Evolutionary conservation across 35 echinoderm and acorn worm species (phyloP).

Genomic region (Patiria miniata): DNA sequence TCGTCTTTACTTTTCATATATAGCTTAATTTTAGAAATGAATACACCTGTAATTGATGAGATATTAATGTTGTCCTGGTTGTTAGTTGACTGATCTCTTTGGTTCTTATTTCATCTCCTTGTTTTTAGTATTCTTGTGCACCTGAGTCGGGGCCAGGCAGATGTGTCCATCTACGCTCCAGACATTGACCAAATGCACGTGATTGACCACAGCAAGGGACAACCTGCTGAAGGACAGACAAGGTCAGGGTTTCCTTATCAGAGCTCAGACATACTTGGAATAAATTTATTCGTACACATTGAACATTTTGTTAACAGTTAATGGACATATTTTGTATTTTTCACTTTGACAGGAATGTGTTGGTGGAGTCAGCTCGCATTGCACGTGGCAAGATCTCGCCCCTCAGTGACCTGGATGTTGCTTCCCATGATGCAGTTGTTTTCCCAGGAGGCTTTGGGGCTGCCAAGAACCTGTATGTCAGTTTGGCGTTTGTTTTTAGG

Average conservation of each 20-base stretch:
- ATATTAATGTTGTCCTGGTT: too few species aligned
- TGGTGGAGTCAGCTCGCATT: conserved; percentile 90
- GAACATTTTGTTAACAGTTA: too few species aligned
- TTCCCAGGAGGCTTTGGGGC: conserved; percentile 98
- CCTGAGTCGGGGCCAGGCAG: conserved; percentile 76
- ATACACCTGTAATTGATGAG: too few species aligned
- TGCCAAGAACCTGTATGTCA: conserved; percentile 89
- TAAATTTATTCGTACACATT: too few species aligned
- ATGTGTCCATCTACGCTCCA: conserved; percentile 90
- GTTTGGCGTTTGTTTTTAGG: not conserved
- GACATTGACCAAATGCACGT: conserved; percentile 96
- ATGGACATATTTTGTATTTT: too few species aligned
- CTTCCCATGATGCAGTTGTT: conserved; percentile 80
- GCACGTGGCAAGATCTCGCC: conserved; percentile 79
- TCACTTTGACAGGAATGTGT: conserved; percentile 72
- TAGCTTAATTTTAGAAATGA: too few species aligned
- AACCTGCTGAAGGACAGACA: conserved; percentile 74
- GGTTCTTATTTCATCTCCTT: conserved; percentile 1
- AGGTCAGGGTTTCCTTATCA: conserved; percentile 38
- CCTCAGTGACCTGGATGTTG: conserved; percentile 43
- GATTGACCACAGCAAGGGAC: conserved; percentile 88
- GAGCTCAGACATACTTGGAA: not conserved
- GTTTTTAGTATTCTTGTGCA: conserved; percentile 74
- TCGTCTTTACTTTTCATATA: too few species aligned
- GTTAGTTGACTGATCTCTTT: not conserved